phyloP scores from a whole-genome alignment of 2,888 invertebrate genomes.

The Mayetiola destructor region DNA sequence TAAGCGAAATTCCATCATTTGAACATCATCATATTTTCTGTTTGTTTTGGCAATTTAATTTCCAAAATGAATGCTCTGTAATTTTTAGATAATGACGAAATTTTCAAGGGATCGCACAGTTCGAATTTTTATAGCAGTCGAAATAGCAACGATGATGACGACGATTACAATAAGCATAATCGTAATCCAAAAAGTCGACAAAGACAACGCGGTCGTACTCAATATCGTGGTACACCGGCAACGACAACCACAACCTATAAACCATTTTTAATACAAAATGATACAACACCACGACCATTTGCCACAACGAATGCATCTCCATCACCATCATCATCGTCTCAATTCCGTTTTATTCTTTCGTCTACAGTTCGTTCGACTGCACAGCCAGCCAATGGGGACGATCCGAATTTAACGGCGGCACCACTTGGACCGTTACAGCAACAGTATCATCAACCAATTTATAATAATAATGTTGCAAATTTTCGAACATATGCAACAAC shows the following conservation, averaged over 20 bases:
- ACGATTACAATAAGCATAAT: background rate
- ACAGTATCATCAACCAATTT: slow-evolving; percentile 1
- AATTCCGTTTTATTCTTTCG: background rate
- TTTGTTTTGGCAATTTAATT: background rate
- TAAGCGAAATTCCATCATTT: background rate
- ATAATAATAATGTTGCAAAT: background rate
- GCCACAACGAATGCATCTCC: slow-evolving; percentile 4
- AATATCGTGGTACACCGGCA: background rate
- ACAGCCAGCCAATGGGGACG: background rate
- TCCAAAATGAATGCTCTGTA: background rate
- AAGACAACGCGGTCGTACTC: background rate
- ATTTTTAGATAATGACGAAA: slow-evolving; percentile 37
- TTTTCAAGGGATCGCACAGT: slow-evolving; percentile 55
- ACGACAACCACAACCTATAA: background rate
- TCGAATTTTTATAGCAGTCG: slow-evolving; percentile 60
- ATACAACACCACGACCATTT: background rate
- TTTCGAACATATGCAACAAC: background rate
- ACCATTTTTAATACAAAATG: background rate
- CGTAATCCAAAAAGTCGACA: background rate
- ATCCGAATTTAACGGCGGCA: background rate
- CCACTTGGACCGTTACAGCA: background rate
- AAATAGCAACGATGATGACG: slow-evolving; percentile 41
- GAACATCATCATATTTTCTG: background rate
- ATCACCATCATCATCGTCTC: slow-evolving; percentile 13
- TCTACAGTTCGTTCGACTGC: background rate